These are phyloP conservation scores for Melanotaenia boesemani DNA, from an alignment of 2,797 vertebrate species.

Conservation along the genomic window DNA sequence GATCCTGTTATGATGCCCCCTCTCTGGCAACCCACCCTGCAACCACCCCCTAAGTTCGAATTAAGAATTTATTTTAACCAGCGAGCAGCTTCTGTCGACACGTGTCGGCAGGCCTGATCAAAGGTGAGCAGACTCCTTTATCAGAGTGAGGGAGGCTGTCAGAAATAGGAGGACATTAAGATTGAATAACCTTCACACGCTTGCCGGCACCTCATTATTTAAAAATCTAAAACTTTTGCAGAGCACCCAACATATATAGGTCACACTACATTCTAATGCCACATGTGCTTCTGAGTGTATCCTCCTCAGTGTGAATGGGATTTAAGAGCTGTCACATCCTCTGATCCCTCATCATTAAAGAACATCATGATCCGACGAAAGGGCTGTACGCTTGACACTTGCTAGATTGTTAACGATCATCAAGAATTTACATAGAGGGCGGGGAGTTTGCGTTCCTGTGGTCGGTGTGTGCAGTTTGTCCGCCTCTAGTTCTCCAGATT, in stretches of 20 bases:
- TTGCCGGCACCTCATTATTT: conserved; percentile 84
- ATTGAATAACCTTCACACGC: conserved; percentile 87
- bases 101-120: conserved; percentile 84
- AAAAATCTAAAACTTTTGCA: conserved; percentile 82
- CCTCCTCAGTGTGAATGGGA: conserved; percentile 75
- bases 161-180: conserved; percentile 87
- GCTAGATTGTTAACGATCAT: conserved; percentile 67
- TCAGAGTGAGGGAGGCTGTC: conserved; percentile 83
- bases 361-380: conserved; percentile 62
- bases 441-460: conserved; percentile 36
- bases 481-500: conserved; percentile 43
- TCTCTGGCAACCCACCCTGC: conserved; percentile 60
- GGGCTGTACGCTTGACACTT: conserved; percentile 62
- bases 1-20: conserved; percentile 70
- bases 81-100: conserved; percentile 84
- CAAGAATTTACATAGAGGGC: conserved; percentile 49
- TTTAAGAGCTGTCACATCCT: conserved; percentile 71
- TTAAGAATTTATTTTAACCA: conserved; percentile 88
- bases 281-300: conserved; percentile 77
- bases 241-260: conserved; percentile 78
- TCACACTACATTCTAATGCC: conserved; percentile 77
- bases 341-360: conserved; percentile 77
- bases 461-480: conserved; percentile 43
- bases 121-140: conserved; percentile 83
- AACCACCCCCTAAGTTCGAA: conserved; percentile 79